Conservation (phyloP, 2,797 vertebrate species). For the Molossus alvarezi region DNA sequence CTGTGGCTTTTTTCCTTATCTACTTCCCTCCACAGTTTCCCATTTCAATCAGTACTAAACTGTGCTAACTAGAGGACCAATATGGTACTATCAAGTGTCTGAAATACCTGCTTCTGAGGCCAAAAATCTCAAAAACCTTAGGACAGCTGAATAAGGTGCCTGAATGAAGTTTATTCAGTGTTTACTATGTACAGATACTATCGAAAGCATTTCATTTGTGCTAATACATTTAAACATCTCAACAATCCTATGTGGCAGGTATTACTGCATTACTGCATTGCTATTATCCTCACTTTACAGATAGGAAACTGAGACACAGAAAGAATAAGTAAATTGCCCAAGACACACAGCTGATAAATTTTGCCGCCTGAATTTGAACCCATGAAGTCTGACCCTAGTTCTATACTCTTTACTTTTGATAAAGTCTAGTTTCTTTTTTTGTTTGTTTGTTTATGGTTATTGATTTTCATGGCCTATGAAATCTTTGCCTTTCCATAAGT, state of each 20-base stretch:
- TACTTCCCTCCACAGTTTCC: background rate
- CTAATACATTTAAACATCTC: background rate
- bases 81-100: background rate
- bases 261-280: background rate
- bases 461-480: background rate
- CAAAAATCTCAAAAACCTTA: background rate
- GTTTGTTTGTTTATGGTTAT: background rate
- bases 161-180: background rate
- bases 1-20: background rate
- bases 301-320: background rate
- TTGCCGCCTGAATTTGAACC: background rate
- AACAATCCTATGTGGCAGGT: background rate
- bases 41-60: background rate
- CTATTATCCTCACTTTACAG: background rate
- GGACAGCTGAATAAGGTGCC: background rate
- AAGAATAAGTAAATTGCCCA: background rate
- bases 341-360: background rate
- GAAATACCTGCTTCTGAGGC: background rate
- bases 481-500: background rate
- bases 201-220: background rate
- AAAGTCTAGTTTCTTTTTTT: background rate
- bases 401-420: background rate
- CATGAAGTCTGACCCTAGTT: background rate
- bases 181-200: background rate
- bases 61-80: background rate